Percentiles rank a stretch among this genome's conserved stretches.
Evolutionary conservation across 2,797 vertebrate genomes (phyloP).

Genomic region (Cetoscarus ocellatus): DNA sequence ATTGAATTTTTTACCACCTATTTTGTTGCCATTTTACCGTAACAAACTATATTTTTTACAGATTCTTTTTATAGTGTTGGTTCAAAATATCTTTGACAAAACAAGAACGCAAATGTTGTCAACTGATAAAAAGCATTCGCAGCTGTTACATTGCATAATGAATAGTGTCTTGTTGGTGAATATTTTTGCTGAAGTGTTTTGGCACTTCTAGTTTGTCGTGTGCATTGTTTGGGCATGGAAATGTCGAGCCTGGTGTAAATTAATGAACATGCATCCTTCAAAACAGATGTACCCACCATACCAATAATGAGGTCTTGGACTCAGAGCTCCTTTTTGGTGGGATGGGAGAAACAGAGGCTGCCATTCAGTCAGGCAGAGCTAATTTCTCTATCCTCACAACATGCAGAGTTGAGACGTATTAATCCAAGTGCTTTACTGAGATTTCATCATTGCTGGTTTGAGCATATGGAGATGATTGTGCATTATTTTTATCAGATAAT

Average conservation of each 20-base stretch:
- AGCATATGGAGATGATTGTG: neutral
- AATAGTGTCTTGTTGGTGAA: neutral
- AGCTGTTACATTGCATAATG: neutral
- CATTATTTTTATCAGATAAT: neutral
- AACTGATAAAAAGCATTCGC: neutral
- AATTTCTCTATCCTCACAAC: slow-evolving; percentile 20
- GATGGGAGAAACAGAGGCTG: slow-evolving; percentile 59
- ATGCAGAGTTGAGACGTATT: slow-evolving; percentile 28
- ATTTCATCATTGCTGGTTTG: slow-evolving; percentile 1
- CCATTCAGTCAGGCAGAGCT: slow-evolving; percentile 54
- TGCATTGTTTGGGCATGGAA: neutral
- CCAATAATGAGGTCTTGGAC: slow-evolving; percentile 46
- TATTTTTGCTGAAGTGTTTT: neutral
- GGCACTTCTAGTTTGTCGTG: neutral
- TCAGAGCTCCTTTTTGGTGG: slow-evolving; percentile 33
- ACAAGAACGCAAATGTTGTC: neutral
- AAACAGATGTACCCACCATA: slow-evolving; percentile 23
- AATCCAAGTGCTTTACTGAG: slow-evolving; percentile 22
- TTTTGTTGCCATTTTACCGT: too few species aligned
- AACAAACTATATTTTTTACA: too few species aligned
- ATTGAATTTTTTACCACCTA: too few species aligned
- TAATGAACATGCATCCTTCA: slow-evolving; percentile 24
- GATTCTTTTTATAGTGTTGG: too few species aligned
- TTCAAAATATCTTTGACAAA: too few species aligned
- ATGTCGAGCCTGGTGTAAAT: slow-evolving; percentile 40